Evolutionary conservation across 1,140 invertebrate genomes (phyloP).

Genomic region (Anadara kagoshimensis): DNA sequence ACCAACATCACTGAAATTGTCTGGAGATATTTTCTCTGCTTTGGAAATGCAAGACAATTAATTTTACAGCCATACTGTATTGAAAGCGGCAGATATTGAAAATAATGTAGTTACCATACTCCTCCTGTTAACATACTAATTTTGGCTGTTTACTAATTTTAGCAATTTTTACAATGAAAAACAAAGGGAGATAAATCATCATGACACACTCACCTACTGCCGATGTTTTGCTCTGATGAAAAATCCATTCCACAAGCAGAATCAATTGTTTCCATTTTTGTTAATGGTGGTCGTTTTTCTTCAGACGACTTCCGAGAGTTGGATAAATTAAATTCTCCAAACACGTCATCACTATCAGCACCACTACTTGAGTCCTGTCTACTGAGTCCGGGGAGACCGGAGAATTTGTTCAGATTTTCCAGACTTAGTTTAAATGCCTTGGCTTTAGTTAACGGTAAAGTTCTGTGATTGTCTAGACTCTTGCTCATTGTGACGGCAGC

Average conservation of each 20-base stretch:
- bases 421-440: constrained; percentile 2
- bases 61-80: too few relatives aligned
- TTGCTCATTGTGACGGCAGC: constrained; percentile 20
- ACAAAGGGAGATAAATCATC: neutral
- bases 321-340: constrained; percentile 11
- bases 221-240: constrained; percentile 6
- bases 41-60: too few relatives aligned
- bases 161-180: too few relatives aligned
- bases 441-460: neutral
- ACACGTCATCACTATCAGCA: constrained; percentile 55
- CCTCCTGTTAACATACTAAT: too few relatives aligned
- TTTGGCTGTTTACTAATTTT: too few relatives aligned
- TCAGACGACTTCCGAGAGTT: too few relatives aligned
- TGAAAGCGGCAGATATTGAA: too few relatives aligned
- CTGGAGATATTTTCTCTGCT: too few relatives aligned
- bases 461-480: constrained; percentile 25
- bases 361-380: constrained; percentile 41
- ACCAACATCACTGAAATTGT: too few relatives aligned
- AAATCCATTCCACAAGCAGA: neutral
- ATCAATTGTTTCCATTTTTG: constrained; percentile 23
- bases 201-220: constrained; percentile 18
- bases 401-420: constrained; percentile 3
- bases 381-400: neutral
- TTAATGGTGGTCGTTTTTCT: neutral
- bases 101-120: too few relatives aligned